These are phyloP conservation scores for Lacerta bilineata DNA, from an alignment of 2,797 vertebrate genomes.

Conservation along the genomic window DNA sequence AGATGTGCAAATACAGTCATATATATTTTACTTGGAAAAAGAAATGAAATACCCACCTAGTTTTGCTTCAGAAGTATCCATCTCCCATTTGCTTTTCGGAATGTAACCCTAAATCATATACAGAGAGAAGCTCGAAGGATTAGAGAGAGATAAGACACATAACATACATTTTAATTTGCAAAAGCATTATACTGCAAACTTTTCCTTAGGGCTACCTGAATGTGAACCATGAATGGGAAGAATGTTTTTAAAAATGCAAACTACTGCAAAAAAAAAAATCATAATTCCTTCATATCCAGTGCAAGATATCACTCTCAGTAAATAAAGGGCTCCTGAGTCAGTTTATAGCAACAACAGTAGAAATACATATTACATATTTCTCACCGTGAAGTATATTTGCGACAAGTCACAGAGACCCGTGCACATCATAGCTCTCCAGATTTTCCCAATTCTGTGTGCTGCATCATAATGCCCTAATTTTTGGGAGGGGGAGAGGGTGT, in stretches of 20 bases:
- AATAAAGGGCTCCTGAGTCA: conserved; percentile 53
- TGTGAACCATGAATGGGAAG: conserved; percentile 68
- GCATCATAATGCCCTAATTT: neutral
- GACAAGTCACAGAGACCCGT: neutral
- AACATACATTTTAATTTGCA: conserved; percentile 84
- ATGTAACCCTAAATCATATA: conserved; percentile 98
- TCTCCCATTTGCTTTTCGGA: conserved; percentile 99
- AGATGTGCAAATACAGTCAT: conserved; percentile 73
- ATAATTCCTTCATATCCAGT: conserved; percentile 56
- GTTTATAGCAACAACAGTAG: conserved; percentile 35
- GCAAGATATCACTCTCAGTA: conserved; percentile 54
- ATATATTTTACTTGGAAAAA: conserved; percentile 73
- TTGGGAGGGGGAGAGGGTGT: neutral
- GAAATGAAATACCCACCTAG: conserved; percentile 93
- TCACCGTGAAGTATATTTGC: neutral
- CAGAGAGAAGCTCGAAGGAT: conserved; percentile 96
- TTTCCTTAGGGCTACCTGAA: conserved; percentile 74
- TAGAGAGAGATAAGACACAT: conserved; percentile 86
- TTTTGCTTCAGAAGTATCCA: conserved; percentile 99
- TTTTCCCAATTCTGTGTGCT: neutral
- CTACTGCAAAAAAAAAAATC: conserved; percentile 46
- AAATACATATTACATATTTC: conserved; percentile 28
- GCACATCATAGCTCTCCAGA: neutral
- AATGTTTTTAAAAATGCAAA: conserved; percentile 64
- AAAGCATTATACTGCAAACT: conserved; percentile 80